These are phyloP conservation scores for Miltochrista miniata DNA, from an alignment of 2,888 invertebrate species.

Conservation along the genomic window DNA sequence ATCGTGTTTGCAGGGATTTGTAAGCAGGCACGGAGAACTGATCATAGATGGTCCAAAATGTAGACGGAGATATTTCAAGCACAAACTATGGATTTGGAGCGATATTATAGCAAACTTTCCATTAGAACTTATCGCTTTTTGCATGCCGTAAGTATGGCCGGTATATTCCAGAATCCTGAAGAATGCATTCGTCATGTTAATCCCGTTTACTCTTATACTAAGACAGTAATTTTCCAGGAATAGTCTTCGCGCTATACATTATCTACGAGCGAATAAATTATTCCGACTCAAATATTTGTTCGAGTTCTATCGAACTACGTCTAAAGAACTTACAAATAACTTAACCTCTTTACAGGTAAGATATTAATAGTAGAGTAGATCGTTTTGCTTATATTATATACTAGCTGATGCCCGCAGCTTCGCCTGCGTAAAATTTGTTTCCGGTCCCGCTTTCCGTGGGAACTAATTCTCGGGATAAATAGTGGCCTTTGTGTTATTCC, in stretches of 20 bases:
- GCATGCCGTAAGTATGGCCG: slow-evolving; percentile 64
- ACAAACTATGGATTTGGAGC: slow-evolving; percentile 57
- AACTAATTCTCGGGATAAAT: too few relatives aligned
- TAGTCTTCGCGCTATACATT: slow-evolving; percentile 56
- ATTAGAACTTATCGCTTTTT: slow-evolving; percentile 61
- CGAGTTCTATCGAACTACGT: slow-evolving; percentile 67
- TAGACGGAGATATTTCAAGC: slow-evolving; percentile 62
- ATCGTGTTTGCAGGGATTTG: slow-evolving; percentile 55
- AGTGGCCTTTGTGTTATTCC: too few relatives aligned
- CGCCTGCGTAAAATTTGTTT: too few relatives aligned
- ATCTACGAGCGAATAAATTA: slow-evolving; percentile 62
- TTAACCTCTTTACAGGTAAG: slow-evolving; percentile 68
- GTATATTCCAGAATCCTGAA: too few relatives aligned
- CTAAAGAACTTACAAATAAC: slow-evolving; percentile 72
- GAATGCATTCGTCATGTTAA: too few relatives aligned
- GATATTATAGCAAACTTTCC: slow-evolving; percentile 66
- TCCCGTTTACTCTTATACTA: too few relatives aligned
- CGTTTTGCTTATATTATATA: too few relatives aligned
- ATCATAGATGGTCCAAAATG: slow-evolving; percentile 58
- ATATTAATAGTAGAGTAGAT: background rate
- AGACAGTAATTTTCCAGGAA: slow-evolving; percentile 39
- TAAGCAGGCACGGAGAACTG: slow-evolving; percentile 65
- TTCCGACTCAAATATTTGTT: slow-evolving; percentile 66
- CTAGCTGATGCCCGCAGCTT: too few relatives aligned
- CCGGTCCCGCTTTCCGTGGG: too few relatives aligned